Base-by-base conservation (phyloP, 2,797 vertebrate genomes). In the Parotocinclus haroldoi region DNA sequence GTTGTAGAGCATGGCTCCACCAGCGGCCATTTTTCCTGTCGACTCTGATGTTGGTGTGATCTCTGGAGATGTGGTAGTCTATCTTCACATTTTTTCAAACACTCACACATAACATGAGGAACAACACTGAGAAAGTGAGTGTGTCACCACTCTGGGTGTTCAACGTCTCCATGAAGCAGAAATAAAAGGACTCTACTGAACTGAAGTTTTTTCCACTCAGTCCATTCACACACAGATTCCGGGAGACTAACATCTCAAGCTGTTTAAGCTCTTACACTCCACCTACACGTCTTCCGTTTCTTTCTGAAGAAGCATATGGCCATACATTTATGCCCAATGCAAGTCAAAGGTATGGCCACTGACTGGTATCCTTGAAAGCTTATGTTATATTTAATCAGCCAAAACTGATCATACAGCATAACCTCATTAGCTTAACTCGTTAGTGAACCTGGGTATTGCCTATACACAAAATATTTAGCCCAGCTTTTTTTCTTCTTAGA, bases 1-100 rank as follows among this genome's bases (percentile, higher is more conserved):
- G 63, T 76, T 56, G 55, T 54, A 58, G 63, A 69, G 71, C 68
- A 54, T 72, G 72, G 71, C 64, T 61, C 51, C 49, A 57, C 69
- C 54, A 57, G 72, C 36, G 52, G 63, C 64, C 67, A 73, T 60
- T 56, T 56, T 55, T 68, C 68, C 74, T 54, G 70, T 48, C 54
- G 36, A 44, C 66, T 61, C 62, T 64, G 66, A 27, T 37, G 54
- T 68, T 39, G 27, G 48, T 52, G 63, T 63, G 52, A 46, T 51
- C 66, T 61, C 68, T 18, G 14, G 61, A 74, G 69, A 68, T 12
- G 1, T 46, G 66, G 18, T 63, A 58, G 66, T 19, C 36, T 58
- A 45, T 10, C 49, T 18, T 58, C 44, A 3, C 56, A 1, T 53
- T n/a, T 19, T 45, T 64, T 17, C 46, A 58, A 58, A 44, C 27